Percentiles rank a stretch among this genome's conserved stretches.
Conservation (phyloP, 2,113 vertebrate genomes). For the Suncus etruscus region DNA sequence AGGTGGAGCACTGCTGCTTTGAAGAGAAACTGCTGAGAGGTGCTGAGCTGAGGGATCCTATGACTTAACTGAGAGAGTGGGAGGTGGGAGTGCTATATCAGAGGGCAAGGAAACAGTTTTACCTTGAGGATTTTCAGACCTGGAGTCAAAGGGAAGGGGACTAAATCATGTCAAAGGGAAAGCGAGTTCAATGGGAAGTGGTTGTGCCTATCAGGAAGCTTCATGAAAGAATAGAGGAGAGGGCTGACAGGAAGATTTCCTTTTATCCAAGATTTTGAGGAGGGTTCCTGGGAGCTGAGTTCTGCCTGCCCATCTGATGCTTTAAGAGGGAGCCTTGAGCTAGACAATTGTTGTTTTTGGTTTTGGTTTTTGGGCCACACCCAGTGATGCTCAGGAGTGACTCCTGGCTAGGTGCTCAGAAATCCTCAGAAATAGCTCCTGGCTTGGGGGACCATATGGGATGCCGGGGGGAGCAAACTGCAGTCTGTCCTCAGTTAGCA, state of each 20-base stretch:
- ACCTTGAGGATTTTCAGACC: neutral
- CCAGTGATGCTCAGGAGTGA: too few relatives aligned
- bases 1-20: neutral
- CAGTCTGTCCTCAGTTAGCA: too few relatives aligned
- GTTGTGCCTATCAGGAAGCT: neutral
- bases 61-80: neutral
- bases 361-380: too few relatives aligned
- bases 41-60: neutral
- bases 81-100: constrained; percentile 34
- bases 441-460: too few relatives aligned
- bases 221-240: neutral
- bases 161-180: neutral
- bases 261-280: too few relatives aligned
- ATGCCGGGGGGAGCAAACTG: too few relatives aligned
- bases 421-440: too few relatives aligned
- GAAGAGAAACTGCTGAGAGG: neutral
- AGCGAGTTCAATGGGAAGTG: neutral
- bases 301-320: neutral
- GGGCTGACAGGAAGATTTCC: too few relatives aligned
- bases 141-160: constrained; percentile 20
- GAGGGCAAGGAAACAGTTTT: constrained; percentile 14
- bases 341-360: too few relatives aligned
- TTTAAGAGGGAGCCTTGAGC: neutral
- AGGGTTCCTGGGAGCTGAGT: too few relatives aligned
- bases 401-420: too few relatives aligned